Percentiles rank a stretch among this genome's conserved stretches.
These are phyloP conservation scores for Heterohyrax brucei DNA, from an alignment of 2,797 vertebrate genomes.

Conservation along the genomic window DNA sequence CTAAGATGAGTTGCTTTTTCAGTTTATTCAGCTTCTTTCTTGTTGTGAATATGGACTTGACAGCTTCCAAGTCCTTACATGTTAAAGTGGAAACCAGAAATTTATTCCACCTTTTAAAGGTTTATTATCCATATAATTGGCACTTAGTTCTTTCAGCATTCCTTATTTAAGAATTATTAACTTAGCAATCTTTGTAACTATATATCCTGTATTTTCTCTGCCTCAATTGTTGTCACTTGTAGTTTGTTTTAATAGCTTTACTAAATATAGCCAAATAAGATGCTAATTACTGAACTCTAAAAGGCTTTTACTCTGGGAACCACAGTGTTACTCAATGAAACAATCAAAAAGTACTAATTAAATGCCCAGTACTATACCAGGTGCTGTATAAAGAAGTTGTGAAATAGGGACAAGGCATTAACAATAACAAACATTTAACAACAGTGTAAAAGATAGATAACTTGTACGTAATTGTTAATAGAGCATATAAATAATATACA, in stretches of 20 bases:
- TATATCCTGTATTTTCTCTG: neutral
- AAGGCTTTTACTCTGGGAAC: neutral
- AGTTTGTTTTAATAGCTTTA: neutral
- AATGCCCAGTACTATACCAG: neutral
- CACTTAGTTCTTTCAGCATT: neutral
- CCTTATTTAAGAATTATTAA: neutral
- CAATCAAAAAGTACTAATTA: neutral
- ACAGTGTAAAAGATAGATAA: neutral
- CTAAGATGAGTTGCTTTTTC: neutral
- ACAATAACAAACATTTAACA: neutral
- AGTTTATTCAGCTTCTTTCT: neutral
- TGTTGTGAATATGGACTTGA: neutral
- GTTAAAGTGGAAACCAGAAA: neutral
- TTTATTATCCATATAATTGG: neutral
- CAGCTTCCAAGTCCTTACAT: neutral
- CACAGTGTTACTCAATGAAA: constrained; percentile 1
- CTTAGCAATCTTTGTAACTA: neutral
- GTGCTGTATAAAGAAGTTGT: neutral
- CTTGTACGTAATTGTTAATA: neutral
- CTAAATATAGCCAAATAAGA: neutral
- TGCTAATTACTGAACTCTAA: neutral
- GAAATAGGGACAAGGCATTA: neutral
- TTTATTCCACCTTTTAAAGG: neutral
- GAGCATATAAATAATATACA: neutral
- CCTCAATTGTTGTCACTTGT: neutral